Percentiles rank a stretch among this genome's conserved stretches.
phyloP scores from a whole-genome alignment of 2,888 invertebrate genomes.

The Hypercompe scribonia region DNA sequence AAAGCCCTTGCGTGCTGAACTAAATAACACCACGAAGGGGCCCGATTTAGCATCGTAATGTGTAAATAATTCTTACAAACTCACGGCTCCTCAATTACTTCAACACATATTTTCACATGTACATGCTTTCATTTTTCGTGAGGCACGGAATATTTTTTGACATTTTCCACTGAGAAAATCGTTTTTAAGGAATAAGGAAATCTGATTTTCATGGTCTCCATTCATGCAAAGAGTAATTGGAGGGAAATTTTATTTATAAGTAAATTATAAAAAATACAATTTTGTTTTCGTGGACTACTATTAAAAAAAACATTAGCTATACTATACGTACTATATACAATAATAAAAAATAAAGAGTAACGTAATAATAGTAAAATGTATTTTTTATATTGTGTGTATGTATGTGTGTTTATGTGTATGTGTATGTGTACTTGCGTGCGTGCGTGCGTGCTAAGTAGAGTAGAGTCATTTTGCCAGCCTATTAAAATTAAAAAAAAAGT shows the following conservation, averaged over 20 bases:
- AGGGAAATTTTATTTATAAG: not conserved
- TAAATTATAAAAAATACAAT: not conserved
- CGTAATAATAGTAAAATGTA: no score
- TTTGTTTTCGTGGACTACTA: not conserved
- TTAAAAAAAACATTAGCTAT: no score
- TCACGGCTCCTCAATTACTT: constrained; percentile 21
- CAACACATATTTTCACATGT: constrained; percentile 23
- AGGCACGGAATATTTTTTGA: constrained; percentile 13
- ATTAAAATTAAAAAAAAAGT: no score
- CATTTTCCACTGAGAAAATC: constrained; percentile 21
- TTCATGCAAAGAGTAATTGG: not conserved
- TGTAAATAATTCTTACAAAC: constrained; percentile 37
- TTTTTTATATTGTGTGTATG: no score
- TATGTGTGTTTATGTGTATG: no score
- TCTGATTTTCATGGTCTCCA: not conserved
- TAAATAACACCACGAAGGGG: constrained; percentile 35
- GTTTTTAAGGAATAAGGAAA: not conserved
- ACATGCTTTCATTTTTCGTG: constrained; percentile 11
- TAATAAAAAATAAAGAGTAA: no score
- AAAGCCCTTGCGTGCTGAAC: constrained; percentile 43
- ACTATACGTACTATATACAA: no score
- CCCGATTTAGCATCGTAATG: constrained; percentile 16
- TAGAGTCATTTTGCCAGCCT: no score
- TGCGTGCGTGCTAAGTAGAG: no score
- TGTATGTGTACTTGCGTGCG: no score